phyloP scores from a whole-genome alignment of 2,797 vertebrate species.

The Chaunax sp. region DNA sequence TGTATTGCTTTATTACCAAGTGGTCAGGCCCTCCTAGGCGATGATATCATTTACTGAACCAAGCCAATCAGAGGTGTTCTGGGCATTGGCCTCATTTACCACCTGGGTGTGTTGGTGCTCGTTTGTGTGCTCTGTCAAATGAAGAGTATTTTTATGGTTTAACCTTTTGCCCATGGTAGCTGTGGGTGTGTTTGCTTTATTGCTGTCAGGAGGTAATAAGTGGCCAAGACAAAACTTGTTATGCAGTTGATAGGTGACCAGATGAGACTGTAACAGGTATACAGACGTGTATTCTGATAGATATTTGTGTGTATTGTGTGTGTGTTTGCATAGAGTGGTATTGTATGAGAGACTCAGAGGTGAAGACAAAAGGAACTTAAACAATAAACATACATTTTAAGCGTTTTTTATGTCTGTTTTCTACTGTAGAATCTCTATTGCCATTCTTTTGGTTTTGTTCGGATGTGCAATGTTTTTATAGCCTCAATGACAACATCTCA shows the following conservation, averaged over 20 bases:
- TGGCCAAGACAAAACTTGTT: slow-evolving; percentile 65
- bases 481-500: background rate
- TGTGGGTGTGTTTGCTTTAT: slow-evolving; percentile 68
- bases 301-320: slow-evolving; percentile 3
- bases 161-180: slow-evolving; percentile 73
- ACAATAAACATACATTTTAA: background rate
- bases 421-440: background rate
- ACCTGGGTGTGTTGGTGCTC: slow-evolving; percentile 49
- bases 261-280: slow-evolving; percentile 18
- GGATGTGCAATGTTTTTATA: slow-evolving; percentile 21
- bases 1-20: slow-evolving; percentile 58
- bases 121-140: slow-evolving; percentile 51
- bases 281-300: slow-evolving; percentile 29
- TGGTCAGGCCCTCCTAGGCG: slow-evolving; percentile 51
- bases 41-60: slow-evolving; percentile 62
- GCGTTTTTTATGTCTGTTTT: background rate
- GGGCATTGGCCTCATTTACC: slow-evolving; percentile 54
- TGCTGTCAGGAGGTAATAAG: slow-evolving; percentile 74
- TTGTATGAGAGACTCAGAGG: slow-evolving; percentile 1
- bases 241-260: slow-evolving; percentile 71
- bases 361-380: background rate
- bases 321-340: slow-evolving; percentile 10
- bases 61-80: slow-evolving; percentile 75
- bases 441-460: background rate
- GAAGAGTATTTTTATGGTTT: slow-evolving; percentile 67